Conservation (phyloP, 2,113 vertebrate genomes). For the Muntiacus muntjak region DNA sequence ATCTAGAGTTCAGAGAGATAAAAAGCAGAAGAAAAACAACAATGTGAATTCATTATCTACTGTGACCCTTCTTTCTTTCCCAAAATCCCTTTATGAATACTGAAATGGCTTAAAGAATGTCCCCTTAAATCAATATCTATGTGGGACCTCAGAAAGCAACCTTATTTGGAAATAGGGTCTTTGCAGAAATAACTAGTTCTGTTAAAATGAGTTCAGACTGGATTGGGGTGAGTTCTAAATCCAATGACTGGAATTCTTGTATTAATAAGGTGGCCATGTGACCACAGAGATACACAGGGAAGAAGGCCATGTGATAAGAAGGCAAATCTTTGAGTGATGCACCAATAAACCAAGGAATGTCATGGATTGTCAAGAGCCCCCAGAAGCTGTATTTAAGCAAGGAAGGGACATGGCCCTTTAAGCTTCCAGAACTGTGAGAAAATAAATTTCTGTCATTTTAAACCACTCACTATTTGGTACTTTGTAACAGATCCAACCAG, state of each 20-base stretch:
- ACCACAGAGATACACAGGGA: not conserved
- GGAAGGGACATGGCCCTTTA: not conserved
- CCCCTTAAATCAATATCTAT: not conserved
- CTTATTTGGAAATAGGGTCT: not conserved
- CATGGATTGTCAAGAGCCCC: not conserved
- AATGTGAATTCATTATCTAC: not conserved
- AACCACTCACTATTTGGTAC: not conserved
- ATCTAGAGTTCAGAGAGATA: not conserved
- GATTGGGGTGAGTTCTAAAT: not conserved
- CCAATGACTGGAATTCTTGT: not conserved
- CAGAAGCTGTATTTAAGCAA: not conserved
- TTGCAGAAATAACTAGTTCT: not conserved
- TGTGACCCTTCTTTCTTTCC: not conserved
- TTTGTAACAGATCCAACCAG: not conserved
- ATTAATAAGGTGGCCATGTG: not conserved
- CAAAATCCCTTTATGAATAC: not conserved
- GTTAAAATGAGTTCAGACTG: not conserved
- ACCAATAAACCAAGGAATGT: not conserved
- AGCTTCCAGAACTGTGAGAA: not conserved
- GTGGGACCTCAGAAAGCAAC: not conserved
- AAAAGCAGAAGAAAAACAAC: not conserved
- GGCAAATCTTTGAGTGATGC: not conserved
- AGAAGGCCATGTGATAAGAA: not conserved
- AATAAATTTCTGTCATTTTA: not conserved
- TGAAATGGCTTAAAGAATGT: not conserved